phyloP scores from a whole-genome alignment of 2,113 vertebrate species.

The Sinocyclocheilus grahami region DNA sequence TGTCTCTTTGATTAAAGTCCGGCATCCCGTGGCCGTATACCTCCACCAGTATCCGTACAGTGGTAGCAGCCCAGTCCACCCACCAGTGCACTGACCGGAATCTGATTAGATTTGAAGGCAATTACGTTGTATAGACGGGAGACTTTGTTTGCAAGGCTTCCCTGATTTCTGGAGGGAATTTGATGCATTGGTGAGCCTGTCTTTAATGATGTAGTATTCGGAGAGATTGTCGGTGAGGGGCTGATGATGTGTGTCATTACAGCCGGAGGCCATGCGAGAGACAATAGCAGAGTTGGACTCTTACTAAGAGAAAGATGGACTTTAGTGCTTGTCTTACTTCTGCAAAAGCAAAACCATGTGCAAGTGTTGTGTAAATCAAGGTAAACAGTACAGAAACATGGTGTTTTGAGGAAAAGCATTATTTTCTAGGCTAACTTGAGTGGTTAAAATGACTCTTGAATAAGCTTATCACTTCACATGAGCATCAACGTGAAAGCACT shows the following conservation, averaged over 20 bases:
- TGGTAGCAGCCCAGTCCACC: not conserved
- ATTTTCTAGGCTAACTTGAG: slow-evolving; percentile 33
- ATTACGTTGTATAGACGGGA: slow-evolving; percentile 20
- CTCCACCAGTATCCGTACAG: not conserved
- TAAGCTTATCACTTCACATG: slow-evolving; percentile 17
- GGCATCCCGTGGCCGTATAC: not conserved
- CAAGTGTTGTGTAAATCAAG: not conserved
- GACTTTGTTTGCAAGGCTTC: slow-evolving; percentile 20
- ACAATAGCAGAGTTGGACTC: not conserved
- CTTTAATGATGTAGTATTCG: slow-evolving; percentile 49
- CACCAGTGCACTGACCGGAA: slow-evolving; percentile 25
- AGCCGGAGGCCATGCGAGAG: slow-evolving; percentile 23
- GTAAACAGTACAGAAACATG: slow-evolving; percentile 3
- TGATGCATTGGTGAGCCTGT: slow-evolving; percentile 46
- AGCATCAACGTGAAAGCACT: slow-evolving; percentile 27
- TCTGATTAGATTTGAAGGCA: slow-evolving; percentile 41
- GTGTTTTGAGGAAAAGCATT: not conserved
- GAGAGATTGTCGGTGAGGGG: slow-evolving; percentile 10
- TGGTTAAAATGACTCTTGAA: slow-evolving; percentile 28
- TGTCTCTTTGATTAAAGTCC: slow-evolving; percentile 48
- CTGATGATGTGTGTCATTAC: slow-evolving; percentile 54
- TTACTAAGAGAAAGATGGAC: not conserved
- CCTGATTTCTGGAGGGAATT: slow-evolving; percentile 19
- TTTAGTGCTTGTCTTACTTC: not conserved
- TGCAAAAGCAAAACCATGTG: not conserved